A percentile compares a stretch with the other conserved stretches of the same genome.
phyloP scores from a whole-genome alignment of 2,113 vertebrate species.

The Podarcis muralis region DNA sequence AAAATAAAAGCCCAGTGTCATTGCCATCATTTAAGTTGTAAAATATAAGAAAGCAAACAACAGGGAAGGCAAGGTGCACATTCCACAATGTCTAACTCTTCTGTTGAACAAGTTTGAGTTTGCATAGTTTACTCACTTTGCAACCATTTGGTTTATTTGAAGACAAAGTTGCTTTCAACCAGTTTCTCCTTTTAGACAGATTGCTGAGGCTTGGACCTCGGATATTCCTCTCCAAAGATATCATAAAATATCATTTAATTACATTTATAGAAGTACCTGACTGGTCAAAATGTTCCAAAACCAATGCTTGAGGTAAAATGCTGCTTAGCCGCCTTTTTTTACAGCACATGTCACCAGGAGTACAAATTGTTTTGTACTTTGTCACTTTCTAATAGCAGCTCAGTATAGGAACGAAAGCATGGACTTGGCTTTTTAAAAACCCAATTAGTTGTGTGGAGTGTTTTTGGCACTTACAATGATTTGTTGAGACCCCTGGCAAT shows the following conservation, averaged over 20 bases:
- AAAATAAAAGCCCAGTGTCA: background rate
- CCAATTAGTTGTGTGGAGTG: background rate
- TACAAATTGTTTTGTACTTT: background rate
- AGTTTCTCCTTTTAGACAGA: slow-evolving; percentile 57
- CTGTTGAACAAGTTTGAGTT: slow-evolving; percentile 60
- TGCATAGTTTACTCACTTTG: slow-evolving; percentile 74
- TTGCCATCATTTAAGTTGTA: background rate
- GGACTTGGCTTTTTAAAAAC: background rate
- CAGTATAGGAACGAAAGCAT: background rate
- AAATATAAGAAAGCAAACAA: background rate
- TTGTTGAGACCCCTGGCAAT: slow-evolving; percentile 26
- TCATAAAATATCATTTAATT: slow-evolving; percentile 46
- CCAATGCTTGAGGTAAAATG: background rate
- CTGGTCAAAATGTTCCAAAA: background rate
- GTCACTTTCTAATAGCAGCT: background rate
- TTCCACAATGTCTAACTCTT: background rate
- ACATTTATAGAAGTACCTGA: slow-evolving; percentile 18
- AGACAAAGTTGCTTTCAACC: slow-evolving; percentile 46
- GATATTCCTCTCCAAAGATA: slow-evolving; percentile 22
- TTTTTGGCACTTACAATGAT: slow-evolving; percentile 14
- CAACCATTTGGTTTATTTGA: slow-evolving; percentile 27
- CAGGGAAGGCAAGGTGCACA: background rate
- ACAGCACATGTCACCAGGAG: background rate
- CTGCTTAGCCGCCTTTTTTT: background rate
- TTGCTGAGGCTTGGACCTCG: background rate